Percentiles rank a stretch among this genome's conserved stretches.
Conservation (phyloP, 2,888 invertebrate genomes). For the Clepsis dumicolana region DNA sequence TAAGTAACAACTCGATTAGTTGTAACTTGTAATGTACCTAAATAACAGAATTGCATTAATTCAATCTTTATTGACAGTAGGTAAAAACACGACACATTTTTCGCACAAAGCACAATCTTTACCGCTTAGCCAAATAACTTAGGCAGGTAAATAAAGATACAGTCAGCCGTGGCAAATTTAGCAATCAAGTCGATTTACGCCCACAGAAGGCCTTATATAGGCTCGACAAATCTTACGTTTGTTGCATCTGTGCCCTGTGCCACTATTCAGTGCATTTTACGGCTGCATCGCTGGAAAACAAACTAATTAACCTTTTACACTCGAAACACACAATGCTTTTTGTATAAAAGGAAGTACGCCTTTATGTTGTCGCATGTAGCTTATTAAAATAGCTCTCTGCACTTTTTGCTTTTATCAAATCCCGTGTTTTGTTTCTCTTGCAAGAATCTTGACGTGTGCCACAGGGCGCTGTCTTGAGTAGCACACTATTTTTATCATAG, state of each 20-base stretch:
- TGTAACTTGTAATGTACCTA: too few species aligned
- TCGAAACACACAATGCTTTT: neutral
- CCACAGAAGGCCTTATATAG: conserved; percentile 1
- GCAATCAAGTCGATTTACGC: neutral
- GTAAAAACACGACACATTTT: too few species aligned
- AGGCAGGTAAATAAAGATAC: neutral
- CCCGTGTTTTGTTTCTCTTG: neutral
- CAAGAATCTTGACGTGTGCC: neutral
- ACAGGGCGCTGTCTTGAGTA: neutral
- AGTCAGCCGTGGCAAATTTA: neutral
- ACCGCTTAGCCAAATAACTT: too few species aligned
- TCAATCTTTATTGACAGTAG: too few species aligned
- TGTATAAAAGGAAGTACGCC: conserved; percentile 17
- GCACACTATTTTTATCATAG: neutral
- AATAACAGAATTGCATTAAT: too few species aligned
- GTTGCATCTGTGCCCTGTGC: conserved; percentile 8
- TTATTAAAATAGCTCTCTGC: neutral
- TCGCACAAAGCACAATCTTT: too few species aligned
- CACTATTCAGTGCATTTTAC: conserved; percentile 20
- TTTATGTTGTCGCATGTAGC: conserved; percentile 2
- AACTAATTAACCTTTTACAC: conserved; percentile 16
- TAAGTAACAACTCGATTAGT: too few species aligned
- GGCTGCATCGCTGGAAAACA: conserved; percentile 8
- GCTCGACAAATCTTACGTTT: conserved; percentile 5
- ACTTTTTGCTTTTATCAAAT: neutral